These are phyloP conservation scores for Hedychridium roseum DNA, from an alignment of 2,888 invertebrate genomes.

Conservation along the genomic window DNA sequence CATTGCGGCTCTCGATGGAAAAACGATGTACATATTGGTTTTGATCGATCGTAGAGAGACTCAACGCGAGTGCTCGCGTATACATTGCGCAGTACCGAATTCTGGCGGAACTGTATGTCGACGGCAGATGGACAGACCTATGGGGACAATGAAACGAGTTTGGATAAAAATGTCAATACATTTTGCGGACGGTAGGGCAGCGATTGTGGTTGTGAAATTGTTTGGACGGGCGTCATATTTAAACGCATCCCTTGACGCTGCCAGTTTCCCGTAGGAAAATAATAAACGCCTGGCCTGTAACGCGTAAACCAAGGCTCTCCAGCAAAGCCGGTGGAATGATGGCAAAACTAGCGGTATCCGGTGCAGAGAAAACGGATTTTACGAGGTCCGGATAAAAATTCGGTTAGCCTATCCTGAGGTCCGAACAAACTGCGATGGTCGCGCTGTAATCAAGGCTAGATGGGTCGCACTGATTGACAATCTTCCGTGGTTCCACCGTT, in stretches of 20 bases:
- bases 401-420: slow-evolving; percentile 34
- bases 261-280: no score
- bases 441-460: slow-evolving; percentile 53
- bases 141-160: no score
- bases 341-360: slow-evolving; percentile 10
- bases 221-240: no score
- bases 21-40: slow-evolving; percentile 23
- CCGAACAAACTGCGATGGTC: slow-evolving; percentile 34
- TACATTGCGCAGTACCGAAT: no score
- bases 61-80: slow-evolving; percentile 23
- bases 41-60: slow-evolving; percentile 25
- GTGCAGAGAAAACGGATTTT: slow-evolving; percentile 13
- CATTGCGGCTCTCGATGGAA: no score
- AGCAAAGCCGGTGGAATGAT: slow-evolving; percentile 2
- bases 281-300: slow-evolving; percentile 7
- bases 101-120: no score
- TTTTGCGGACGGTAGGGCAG: background rate
- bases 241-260: no score
- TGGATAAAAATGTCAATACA: no score
- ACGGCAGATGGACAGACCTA: no score
- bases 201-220: no score
- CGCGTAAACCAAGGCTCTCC: no score
- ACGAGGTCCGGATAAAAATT: slow-evolving; percentile 37
- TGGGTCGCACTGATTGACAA: slow-evolving; percentile 55
- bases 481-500: slow-evolving; percentile 36